These are phyloP conservation scores for Onychomys arenicola DNA, from an alignment of 2,797 vertebrate genomes.

Conservation along the genomic window DNA sequence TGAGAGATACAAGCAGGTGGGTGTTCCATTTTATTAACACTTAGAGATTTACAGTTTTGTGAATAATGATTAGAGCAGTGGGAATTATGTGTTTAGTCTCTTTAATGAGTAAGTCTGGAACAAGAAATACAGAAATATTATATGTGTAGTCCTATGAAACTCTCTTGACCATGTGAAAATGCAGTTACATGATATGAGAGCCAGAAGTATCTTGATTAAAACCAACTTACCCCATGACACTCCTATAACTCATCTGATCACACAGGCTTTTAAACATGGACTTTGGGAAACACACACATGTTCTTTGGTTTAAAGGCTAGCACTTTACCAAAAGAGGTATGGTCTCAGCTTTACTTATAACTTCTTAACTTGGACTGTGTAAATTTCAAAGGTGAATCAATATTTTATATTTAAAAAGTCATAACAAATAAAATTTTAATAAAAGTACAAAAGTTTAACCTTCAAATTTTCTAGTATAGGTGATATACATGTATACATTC, in stretches of 20 bases:
- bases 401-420: background rate
- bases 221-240: background rate
- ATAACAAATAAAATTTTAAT: constrained; percentile 7
- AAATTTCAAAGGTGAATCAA: background rate
- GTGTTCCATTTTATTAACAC: constrained; percentile 56
- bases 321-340: background rate
- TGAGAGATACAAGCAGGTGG: constrained; percentile 17
- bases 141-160: constrained; percentile 68
- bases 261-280: background rate
- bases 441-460: background rate
- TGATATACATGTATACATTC: background rate
- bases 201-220: background rate
- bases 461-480: background rate
- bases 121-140: constrained; percentile 55
- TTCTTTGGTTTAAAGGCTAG: background rate
- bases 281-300: background rate
- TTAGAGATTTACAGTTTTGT: constrained; percentile 54
- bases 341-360: background rate
- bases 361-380: background rate
- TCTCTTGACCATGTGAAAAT: constrained; percentile 22
- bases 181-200: constrained; percentile 29
- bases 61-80: background rate
- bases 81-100: constrained; percentile 69
- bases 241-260: background rate
- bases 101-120: constrained; percentile 66